phyloP scores from a whole-genome alignment of 1,140 invertebrate genomes.

The Gonioctena quinquepunctata region DNA sequence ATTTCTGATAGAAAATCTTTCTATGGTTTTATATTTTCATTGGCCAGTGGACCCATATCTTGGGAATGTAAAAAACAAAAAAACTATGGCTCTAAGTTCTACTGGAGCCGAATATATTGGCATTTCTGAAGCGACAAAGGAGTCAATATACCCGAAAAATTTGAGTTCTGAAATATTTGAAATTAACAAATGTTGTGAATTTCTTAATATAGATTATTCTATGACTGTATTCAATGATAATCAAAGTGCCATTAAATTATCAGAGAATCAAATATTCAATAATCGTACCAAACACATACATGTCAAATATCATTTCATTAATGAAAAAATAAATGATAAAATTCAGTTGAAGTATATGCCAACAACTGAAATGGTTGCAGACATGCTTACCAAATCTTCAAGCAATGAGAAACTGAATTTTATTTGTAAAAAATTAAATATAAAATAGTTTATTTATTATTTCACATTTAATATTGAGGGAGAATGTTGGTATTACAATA shows the following conservation, averaged over 20 bases:
- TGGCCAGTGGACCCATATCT: conserved; percentile 31
- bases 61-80: conserved; percentile 46
- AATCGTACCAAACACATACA: conserved; percentile 27
- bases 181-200: neutral
- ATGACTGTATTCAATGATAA: conserved; percentile 13
- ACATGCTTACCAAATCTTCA: conserved; percentile 22
- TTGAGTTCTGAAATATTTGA: conserved; percentile 2
- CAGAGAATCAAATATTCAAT: conserved; percentile 21
- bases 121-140: conserved; percentile 24
- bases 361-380: conserved; percentile 20
- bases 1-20: conserved; percentile 44
- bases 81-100: conserved; percentile 41
- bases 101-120: conserved; percentile 51
- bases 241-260: conserved; percentile 23
- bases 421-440: conserved; percentile 2
- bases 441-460: too few relatives aligned
- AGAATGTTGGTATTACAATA: too few relatives aligned
- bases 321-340: conserved; percentile 16
- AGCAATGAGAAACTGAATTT: neutral
- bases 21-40: conserved; percentile 43
- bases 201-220: neutral
- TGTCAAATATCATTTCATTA: conserved; percentile 25
- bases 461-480: too few relatives aligned
- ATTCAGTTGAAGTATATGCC: conserved; percentile 16
- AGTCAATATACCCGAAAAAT: conserved; percentile 16